Percentiles rank a stretch among this genome's conserved stretches.
Evolutionary conservation across 2,888 invertebrate species (phyloP).

Genomic region (Rhaphigaster nebulosa): DNA sequence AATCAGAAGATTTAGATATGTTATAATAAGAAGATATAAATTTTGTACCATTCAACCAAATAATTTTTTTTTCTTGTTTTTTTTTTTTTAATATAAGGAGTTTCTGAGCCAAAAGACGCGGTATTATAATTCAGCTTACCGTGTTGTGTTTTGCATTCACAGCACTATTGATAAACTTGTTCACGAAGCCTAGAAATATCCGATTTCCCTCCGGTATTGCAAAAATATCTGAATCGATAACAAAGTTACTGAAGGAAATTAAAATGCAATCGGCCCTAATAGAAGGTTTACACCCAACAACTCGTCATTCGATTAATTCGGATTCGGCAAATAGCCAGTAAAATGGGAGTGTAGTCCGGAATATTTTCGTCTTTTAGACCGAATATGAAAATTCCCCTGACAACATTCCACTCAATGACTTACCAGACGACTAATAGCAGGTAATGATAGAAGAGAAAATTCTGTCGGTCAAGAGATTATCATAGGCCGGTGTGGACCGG

Average conservation of each 20-base stretch:
- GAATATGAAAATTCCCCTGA: neutral
- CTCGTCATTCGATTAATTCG: neutral
- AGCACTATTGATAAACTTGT: neutral
- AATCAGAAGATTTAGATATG: too few relatives aligned
- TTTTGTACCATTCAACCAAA: too few relatives aligned
- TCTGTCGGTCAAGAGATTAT: slow-evolving; percentile 23
- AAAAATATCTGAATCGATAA: neutral
- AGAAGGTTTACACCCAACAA: neutral
- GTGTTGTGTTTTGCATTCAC: neutral
- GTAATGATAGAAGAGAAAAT: slow-evolving; percentile 17
- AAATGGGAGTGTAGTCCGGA: too few relatives aligned
- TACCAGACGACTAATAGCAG: neutral
- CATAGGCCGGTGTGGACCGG: slow-evolving; percentile 5
- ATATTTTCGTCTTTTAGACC: neutral
- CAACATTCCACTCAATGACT: neutral
- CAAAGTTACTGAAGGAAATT: neutral
- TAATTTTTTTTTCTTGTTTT: too few relatives aligned
- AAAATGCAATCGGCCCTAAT: neutral
- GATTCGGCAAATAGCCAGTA: neutral
- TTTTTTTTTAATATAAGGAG: too few relatives aligned
- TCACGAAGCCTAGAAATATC: neutral
- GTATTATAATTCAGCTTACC: neutral
- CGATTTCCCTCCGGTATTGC: neutral
- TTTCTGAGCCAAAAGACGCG: too few relatives aligned
- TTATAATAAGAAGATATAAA: too few relatives aligned